Percentiles rank a stretch among this genome's conserved stretches.
Evolutionary conservation across 2,113 vertebrate genomes (phyloP).

Genomic region (Esox niger): DNA sequence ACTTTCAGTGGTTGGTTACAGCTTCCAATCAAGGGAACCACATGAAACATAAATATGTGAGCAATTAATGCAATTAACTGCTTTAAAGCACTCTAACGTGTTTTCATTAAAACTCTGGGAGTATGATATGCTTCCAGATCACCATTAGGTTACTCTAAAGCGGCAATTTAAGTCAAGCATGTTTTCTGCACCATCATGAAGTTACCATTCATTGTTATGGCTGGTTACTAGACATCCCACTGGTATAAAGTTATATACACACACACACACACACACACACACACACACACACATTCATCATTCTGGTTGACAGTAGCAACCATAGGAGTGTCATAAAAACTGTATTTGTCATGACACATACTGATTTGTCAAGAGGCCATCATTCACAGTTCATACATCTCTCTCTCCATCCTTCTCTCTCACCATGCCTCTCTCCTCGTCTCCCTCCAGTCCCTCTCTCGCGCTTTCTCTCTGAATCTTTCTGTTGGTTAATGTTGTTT

Average conservation of each 20-base stretch:
- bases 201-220: not conserved
- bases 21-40: not conserved
- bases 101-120: not conserved
- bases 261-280: conserved; percentile 23
- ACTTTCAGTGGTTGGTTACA: not conserved
- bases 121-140: not conserved
- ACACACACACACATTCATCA: conserved; percentile 51
- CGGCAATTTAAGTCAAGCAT: not conserved
- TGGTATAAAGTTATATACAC: conserved; percentile 10
- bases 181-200: not conserved
- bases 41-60: not conserved
- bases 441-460: not conserved
- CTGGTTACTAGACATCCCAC: conserved; percentile 12
- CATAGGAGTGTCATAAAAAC: conserved; percentile 53
- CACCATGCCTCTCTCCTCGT: not conserved
- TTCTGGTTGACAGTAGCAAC: conserved; percentile 53
- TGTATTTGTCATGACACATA: conserved; percentile 53
- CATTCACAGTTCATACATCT: conserved; percentile 61
- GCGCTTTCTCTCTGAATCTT: conserved; percentile 33
- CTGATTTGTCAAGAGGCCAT: conserved; percentile 60
- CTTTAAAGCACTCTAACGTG: not conserved
- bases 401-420: not conserved
- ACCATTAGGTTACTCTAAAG: not conserved
- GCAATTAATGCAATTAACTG: not conserved
- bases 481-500: conserved; percentile 57